These are phyloP conservation scores for Aporophyla lueneburgensis DNA, from an alignment of 2,888 invertebrate species.

Conservation along the genomic window DNA sequence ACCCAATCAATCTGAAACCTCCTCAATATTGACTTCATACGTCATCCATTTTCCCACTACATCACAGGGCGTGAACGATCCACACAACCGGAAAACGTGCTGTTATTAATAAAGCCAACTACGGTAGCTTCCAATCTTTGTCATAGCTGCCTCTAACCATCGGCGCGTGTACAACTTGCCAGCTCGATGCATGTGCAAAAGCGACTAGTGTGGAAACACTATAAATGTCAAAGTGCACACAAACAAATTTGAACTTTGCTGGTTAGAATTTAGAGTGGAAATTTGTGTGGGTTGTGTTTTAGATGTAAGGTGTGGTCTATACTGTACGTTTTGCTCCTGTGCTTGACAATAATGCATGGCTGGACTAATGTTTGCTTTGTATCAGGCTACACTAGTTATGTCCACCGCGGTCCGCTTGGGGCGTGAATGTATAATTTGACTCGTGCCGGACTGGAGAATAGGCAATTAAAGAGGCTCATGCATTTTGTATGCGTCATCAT, in stretches of 20 bases:
- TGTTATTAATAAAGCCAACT: slow-evolving; percentile 87
- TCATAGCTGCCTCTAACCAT: slow-evolving; percentile 84
- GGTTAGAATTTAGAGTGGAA: slow-evolving; percentile 1
- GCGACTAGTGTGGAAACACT: slow-evolving; percentile 65
- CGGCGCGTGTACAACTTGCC: slow-evolving; percentile 86
- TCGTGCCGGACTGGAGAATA: slow-evolving; percentile 78
- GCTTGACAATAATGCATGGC: slow-evolving; percentile 91
- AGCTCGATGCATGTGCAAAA: slow-evolving; percentile 84
- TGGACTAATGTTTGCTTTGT: slow-evolving; percentile 90
- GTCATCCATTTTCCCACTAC: slow-evolving; percentile 68
- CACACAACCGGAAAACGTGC: slow-evolving; percentile 82
- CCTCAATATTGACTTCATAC: slow-evolving; percentile 42
- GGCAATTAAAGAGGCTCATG: slow-evolving; percentile 88
- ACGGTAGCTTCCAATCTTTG: slow-evolving; percentile 86
- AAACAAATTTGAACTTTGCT: slow-evolving; percentile 49
- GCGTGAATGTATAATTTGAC: slow-evolving; percentile 89
- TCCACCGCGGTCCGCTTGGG: slow-evolving; percentile 85
- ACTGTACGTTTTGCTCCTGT: slow-evolving; percentile 74
- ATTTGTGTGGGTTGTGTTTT: slow-evolving; percentile 49
- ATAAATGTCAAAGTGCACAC: slow-evolving; percentile 54
- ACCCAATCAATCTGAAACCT: slow-evolving; percentile 30
- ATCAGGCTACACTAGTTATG: slow-evolving; percentile 87
- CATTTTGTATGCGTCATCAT: slow-evolving; percentile 84
- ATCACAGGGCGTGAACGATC: slow-evolving; percentile 63
- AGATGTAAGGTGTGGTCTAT: slow-evolving; percentile 64